phyloP scores from a whole-genome alignment of 2,113 vertebrate genomes.

The Pomatorhinus ruficollis region DNA sequence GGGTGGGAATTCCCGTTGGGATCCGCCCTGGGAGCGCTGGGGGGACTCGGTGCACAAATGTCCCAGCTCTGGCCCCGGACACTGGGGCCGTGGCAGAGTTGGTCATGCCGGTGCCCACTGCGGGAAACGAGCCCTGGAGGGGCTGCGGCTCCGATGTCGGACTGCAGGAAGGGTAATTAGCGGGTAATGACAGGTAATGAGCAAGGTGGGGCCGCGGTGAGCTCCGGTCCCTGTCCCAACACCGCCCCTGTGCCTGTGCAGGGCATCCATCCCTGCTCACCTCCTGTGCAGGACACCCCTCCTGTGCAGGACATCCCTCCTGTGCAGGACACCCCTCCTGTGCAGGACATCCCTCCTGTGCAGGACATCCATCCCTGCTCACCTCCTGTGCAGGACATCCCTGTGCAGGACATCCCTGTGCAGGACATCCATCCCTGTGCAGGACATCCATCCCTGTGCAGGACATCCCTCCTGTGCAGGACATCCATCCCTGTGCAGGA shows the following conservation, averaged over 20 bases:
- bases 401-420: too few species aligned
- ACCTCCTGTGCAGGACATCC: not conserved
- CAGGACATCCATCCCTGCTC: too few species aligned
- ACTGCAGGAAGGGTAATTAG: not conserved
- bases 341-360: not conserved
- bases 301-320: not conserved
- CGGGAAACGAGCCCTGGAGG: not conserved
- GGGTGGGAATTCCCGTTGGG: not conserved
- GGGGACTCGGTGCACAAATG: not conserved
- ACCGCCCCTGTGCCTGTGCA: accelerated
- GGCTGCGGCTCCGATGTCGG: not conserved
- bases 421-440: too few species aligned
- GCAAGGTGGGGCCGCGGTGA: not conserved
- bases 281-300: too few species aligned
- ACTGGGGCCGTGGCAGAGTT: not conserved
- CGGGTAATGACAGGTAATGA: not conserved
- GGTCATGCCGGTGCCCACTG: not conserved
- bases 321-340: too few species aligned
- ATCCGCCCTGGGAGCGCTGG: accelerated
- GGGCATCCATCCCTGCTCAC: too few species aligned
- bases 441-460: not conserved
- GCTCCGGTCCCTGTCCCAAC: accelerated
- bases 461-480: not conserved
- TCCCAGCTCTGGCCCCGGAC: not conserved
- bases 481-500: too few species aligned